These are phyloP conservation scores for Popillia japonica DNA, from an alignment of 1,140 invertebrate species.

Conservation along the genomic window DNA sequence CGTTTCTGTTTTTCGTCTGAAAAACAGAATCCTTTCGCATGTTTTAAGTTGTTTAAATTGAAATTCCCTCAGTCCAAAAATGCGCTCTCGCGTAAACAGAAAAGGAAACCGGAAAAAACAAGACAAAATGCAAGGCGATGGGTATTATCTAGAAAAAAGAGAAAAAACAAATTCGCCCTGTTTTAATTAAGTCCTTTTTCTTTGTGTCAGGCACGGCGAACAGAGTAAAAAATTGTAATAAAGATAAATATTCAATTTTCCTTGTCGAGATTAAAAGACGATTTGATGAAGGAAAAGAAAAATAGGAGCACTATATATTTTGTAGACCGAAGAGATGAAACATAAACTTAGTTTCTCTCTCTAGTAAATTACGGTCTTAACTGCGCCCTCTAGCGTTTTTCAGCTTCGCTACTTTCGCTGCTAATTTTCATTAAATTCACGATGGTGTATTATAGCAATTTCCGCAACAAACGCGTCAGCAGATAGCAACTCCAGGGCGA, in stretches of 20 bases:
- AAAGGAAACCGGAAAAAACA: background rate
- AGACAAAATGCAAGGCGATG: background rate
- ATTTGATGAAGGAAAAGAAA: conserved; percentile 15
- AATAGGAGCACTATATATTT: conserved; percentile 12
- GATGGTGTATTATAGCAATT: background rate
- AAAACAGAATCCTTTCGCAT: background rate
- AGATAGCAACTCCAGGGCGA: no score
- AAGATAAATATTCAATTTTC: conserved; percentile 19
- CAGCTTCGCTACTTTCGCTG: conserved; percentile 9
- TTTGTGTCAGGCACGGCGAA: background rate
- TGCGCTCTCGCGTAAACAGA: background rate
- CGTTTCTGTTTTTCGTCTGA: background rate
- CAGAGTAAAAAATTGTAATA: conserved; percentile 15
- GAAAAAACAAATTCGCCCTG: conserved; percentile 1
- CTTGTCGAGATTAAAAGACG: conserved; percentile 14
- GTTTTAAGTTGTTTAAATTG: background rate
- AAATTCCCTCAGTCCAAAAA: background rate
- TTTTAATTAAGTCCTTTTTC: conserved; percentile 7
- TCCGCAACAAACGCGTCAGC: background rate
- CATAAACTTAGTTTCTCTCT: background rate
- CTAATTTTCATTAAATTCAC: conserved; percentile 12
- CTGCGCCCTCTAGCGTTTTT: background rate
- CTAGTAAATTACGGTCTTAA: conserved; percentile 10
- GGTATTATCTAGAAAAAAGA: background rate
- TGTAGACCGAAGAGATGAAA: background rate